Percentiles rank a stretch among this genome's conserved stretches.
Evolutionary conservation across 2,888 invertebrate species (phyloP).

Genomic region (Dasysyrphus tricinctus): DNA sequence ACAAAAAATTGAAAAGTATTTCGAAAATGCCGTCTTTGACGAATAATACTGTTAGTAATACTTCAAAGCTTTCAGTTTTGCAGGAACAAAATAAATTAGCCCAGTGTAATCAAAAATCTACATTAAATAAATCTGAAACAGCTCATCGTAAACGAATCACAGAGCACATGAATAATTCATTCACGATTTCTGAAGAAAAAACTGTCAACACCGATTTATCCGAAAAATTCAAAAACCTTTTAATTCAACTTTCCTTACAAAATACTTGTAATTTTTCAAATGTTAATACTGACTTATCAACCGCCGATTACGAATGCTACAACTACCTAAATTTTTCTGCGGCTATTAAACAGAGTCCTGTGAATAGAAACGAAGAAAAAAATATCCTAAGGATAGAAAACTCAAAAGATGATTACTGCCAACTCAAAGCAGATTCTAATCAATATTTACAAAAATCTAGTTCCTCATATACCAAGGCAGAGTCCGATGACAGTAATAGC

Average conservation of each 20-base stretch:
- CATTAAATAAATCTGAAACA: slow-evolving; percentile 34
- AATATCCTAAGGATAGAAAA: neutral
- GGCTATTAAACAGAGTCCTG: slow-evolving; percentile 9
- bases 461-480: slow-evolving; percentile 26
- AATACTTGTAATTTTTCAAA: slow-evolving; percentile 1
- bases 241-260: slow-evolving; percentile 18
- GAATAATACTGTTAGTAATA: slow-evolving; percentile 15
- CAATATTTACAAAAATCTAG: slow-evolving; percentile 34
- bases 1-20: slow-evolving; percentile 41
- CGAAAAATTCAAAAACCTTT: slow-evolving; percentile 48
- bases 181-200: slow-evolving; percentile 63
- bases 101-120: slow-evolving; percentile 23
- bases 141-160: slow-evolving; percentile 49
- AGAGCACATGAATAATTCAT: slow-evolving; percentile 43
- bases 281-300: slow-evolving; percentile 27
- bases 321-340: slow-evolving; percentile 42
- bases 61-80: slow-evolving; percentile 59
- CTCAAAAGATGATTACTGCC: slow-evolving; percentile 23
- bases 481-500: slow-evolving; percentile 4
- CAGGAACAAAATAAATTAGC: slow-evolving; percentile 49
- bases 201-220: slow-evolving; percentile 34
- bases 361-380: slow-evolving; percentile 29
- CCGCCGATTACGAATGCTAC: slow-evolving; percentile 36
- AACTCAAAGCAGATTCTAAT: slow-evolving; percentile 22
- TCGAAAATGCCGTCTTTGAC: slow-evolving; percentile 48